Conservation (phyloP, 2,113 vertebrate species). For the Guaruba guarouba region DNA sequence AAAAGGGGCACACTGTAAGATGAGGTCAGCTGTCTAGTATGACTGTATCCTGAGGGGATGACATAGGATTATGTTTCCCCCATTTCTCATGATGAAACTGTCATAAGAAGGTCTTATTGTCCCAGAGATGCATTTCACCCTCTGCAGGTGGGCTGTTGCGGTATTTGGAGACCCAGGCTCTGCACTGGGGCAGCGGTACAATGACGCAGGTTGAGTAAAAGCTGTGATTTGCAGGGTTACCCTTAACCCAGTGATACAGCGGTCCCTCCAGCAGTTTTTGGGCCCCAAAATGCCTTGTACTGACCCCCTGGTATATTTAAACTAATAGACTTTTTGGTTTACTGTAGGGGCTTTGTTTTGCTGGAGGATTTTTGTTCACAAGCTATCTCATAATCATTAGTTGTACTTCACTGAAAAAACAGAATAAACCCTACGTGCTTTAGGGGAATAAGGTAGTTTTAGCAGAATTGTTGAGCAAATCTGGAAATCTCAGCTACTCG, state of each 20-base stretch:
- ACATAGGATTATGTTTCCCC: rapidly evolving
- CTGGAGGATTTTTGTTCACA: background rate
- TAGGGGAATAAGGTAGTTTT: background rate
- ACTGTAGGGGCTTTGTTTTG: background rate
- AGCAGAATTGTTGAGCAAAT: background rate
- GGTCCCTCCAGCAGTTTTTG: background rate
- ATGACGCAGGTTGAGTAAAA: background rate
- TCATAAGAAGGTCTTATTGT: background rate
- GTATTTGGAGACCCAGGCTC: background rate
- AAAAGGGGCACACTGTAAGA: background rate
- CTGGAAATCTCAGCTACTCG: conserved; percentile 1
- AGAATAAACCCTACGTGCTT: background rate
- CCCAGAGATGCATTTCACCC: background rate
- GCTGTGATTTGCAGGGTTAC: background rate
- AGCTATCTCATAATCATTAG: background rate
- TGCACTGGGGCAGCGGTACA: background rate
- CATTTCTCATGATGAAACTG: background rate
- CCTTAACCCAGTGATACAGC: background rate
- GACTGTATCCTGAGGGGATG: background rate
- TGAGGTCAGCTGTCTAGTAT: background rate
- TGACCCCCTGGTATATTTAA: background rate
- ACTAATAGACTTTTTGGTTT: background rate
- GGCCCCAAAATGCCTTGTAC: background rate
- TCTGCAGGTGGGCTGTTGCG: background rate
- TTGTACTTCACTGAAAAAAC: background rate